Evolutionary conservation across 2,888 invertebrate species (phyloP), one percentile per base, ranked within the genome.

Genomic region (Punctoribates punctum): DNA sequence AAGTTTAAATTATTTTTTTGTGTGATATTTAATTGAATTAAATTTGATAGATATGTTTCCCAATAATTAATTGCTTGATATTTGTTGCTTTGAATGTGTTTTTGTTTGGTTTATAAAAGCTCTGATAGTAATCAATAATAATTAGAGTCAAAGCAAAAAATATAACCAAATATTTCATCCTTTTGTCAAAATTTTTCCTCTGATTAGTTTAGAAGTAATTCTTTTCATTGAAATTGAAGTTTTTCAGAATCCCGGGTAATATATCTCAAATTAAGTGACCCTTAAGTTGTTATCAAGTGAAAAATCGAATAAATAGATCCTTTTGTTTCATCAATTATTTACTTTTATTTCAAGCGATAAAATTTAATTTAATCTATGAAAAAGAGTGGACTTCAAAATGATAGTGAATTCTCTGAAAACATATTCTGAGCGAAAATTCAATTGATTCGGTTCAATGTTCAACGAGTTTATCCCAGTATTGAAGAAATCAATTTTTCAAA

Each of bases 41-140:
- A 60, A 60, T 60, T 60, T 60, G 60, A 60, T 60, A 60, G 13
- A 60, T 60, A 60, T 60, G 60, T 60, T 27, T 9, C 60, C 2
- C 25, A 60, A 15, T n/a, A 60, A 60, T 60, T 60, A 25, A 60
- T 27, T 17, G 6, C 25, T 27, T 5, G 27, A 60, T 51, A 51
- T 20, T 20, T 9, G 51, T 51, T 51, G n/a, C 1, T 51, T 20
- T 51, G 42, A 42, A 42, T 9, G 42, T 42, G 34, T 34, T 34
- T 42, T 51, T n/a, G 20, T 51, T 20, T 51, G 51, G 1, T 20
- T 20, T n/a, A n/a, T 51, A 51, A 51, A 51, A 51, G 20, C 51
- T 13, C 60, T 60, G 60, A 27, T 57, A 57, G 20, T 23, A 57
- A 57, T 60, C 60, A 60, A 60, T 60, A 60, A 60, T 60, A 60